Evolutionary conservation across 2,797 vertebrate genomes (phyloP), one percentile per base, ranked within the genome.

Genomic region (Micrastur ruficollis): DNA sequence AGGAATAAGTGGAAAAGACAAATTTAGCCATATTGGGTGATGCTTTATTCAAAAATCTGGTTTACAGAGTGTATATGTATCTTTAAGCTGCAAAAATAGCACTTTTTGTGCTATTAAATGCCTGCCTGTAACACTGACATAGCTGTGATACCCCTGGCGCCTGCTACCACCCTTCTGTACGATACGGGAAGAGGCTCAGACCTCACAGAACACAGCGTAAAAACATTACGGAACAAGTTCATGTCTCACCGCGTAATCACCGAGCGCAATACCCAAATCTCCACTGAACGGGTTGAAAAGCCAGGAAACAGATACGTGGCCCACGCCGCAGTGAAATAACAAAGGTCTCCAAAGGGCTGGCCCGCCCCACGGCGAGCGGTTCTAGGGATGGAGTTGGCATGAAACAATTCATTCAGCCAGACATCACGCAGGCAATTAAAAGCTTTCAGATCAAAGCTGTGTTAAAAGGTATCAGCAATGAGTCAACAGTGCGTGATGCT

Each of bases 231-330:
- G 56, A 52, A 71, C 63, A 15, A 44, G 22, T 67, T 58, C 8
- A 47, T 40, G 78, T 83, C 90, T 68, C 46, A 31, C 38, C 56
- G 65, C 0, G 0, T 71, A 38, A 90, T 65, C 71, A 49, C n/a
- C 0, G 0, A 82, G 38, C 2, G 70, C 67, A 52, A 84, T 56
- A 75, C 25, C 50, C 44, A 84, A 90, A 87, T 36, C 44, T 82
- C 83, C 62, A 47, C 81, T 52, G 63, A 75, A 72, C 0, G 0
- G 81, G 91, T 32, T 95, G 88, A 94, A 94, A 95, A 91, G 88
- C 78, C 94, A 97, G 95, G 95, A 95, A 97, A 95, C 75, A 92
- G 94, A 96, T 50, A 68, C 81, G 32, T 0, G 0, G 55, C 80
- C 58, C 76, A 53, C 53, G 11, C 73, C 72, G 80, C 70, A 66